Evolutionary conservation across 2,888 invertebrate species (phyloP).

Genomic region (Synanthedon andrenaeformis): DNA sequence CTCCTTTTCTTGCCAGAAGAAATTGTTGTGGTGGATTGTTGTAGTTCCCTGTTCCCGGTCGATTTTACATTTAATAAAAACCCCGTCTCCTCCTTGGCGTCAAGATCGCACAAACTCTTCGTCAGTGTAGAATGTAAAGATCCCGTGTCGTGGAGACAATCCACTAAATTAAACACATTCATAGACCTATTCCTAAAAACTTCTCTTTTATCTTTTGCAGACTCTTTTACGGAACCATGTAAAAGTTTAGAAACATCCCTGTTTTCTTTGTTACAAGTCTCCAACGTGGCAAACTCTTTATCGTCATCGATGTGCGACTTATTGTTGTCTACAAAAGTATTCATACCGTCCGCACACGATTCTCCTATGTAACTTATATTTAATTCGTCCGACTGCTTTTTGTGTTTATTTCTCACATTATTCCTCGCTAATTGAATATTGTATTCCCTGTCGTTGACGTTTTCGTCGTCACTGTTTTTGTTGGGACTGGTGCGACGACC

Average conservation of each 20-base stretch:
- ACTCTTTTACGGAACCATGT: conserved; percentile 29
- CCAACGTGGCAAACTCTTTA: conserved; percentile 35
- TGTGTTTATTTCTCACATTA: conserved; percentile 37
- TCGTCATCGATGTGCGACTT: conserved; percentile 28
- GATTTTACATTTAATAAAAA: conserved; percentile 40
- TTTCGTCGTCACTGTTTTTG: conserved; percentile 20
- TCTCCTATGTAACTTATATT: conserved; percentile 47
- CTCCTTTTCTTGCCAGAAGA: conserved; percentile 63
- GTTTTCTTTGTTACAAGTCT: conserved; percentile 51
- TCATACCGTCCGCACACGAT: conserved; percentile 38
- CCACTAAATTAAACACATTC: conserved; percentile 61
- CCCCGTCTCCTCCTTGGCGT: conserved; percentile 49
- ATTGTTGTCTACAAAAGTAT: conserved; percentile 23
- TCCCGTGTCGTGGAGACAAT: conserved; percentile 52
- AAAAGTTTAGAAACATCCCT: conserved; percentile 34
- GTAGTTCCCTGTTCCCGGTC: conserved; percentile 43
- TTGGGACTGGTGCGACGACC: conserved; percentile 39
- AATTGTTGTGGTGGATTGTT: conserved; percentile 57
- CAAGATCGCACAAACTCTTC: conserved; percentile 59
- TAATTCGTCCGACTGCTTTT: conserved; percentile 33
- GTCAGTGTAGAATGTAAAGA: conserved; percentile 58
- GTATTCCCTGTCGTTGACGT: conserved; percentile 35
- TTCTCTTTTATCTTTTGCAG: conserved; percentile 54
- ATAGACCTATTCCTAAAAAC: conserved; percentile 64
- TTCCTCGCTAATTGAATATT: conserved; percentile 40